phyloP scores from a whole-genome alignment of 2,888 invertebrate species.

The Hypomecis atomaria region DNA sequence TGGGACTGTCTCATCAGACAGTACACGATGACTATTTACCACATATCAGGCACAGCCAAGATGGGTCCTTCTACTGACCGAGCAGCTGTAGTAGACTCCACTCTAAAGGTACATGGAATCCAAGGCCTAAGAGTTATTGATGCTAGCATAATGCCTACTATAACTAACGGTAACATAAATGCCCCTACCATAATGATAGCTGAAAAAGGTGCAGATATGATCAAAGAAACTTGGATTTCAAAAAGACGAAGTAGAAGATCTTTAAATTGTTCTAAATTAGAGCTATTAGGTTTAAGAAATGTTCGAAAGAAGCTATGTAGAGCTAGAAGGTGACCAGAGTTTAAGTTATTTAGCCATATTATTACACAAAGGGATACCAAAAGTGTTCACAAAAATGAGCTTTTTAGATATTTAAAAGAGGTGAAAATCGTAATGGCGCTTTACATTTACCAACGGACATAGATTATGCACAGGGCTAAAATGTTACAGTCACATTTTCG shows the following conservation, averaged over 20 bases:
- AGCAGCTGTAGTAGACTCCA: conserved; percentile 92
- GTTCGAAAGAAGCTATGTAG: conserved; percentile 52
- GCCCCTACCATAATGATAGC: conserved; percentile 95
- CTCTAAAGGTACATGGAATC: conserved; percentile 90
- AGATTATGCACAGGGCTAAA: too few relatives aligned
- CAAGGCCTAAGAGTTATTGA: conserved; percentile 92
- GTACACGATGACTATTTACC: conserved; percentile 95
- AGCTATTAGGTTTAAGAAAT: conserved; percentile 51
- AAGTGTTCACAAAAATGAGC: conserved; percentile 28
- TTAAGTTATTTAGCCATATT: conserved; percentile 31
- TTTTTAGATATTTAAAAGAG: not conserved
- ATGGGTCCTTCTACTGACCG: conserved; percentile 92
- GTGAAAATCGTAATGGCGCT: too few relatives aligned
- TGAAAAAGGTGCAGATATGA: conserved; percentile 93
- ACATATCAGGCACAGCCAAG: conserved; percentile 92
- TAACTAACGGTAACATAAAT: conserved; percentile 94
- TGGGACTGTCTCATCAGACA: conserved; percentile 94
- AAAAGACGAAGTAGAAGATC: conserved; percentile 60
- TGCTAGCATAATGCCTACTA: conserved; percentile 94
- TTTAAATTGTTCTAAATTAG: conserved; percentile 55
- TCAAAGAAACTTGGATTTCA: conserved; percentile 88
- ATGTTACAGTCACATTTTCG: too few relatives aligned
- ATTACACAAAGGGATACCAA: conserved; percentile 28
- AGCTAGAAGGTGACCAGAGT: conserved; percentile 62
- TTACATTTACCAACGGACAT: too few relatives aligned